Conservation (phyloP, 2,888 invertebrate genomes). For the Drosophila eohydei region DNA sequence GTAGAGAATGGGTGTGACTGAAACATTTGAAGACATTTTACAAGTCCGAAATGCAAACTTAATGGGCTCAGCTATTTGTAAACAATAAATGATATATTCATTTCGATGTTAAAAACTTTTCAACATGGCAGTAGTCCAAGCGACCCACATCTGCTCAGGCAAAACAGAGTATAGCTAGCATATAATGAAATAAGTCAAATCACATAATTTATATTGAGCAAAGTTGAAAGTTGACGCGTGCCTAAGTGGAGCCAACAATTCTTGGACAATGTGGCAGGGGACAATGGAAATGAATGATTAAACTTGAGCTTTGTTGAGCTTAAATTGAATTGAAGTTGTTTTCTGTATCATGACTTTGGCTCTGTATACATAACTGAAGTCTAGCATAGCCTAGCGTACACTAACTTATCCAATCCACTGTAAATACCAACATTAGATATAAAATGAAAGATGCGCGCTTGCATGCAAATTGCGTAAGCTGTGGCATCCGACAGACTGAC, state of each 20-base stretch:
- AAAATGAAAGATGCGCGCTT: slow-evolving; percentile 7
- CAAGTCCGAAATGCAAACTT: slow-evolving; percentile 2
- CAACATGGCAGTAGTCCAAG: neutral
- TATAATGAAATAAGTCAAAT: slow-evolving; percentile 72
- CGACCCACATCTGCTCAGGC: neutral
- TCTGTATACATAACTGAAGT: no score
- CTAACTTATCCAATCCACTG: neutral
- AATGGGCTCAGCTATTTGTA: slow-evolving; percentile 1
- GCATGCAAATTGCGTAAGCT: slow-evolving; percentile 21
- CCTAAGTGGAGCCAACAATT: slow-evolving; percentile 53
- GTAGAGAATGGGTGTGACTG: neutral
- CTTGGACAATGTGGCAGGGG: neutral
- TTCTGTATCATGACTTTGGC: neutral
- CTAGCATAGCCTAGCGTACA: neutral
- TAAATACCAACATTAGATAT: slow-evolving; percentile 15
- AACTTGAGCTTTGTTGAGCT: neutral
- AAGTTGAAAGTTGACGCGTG: slow-evolving; percentile 72
- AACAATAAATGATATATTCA: slow-evolving; percentile 2
- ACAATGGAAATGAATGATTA: neutral
- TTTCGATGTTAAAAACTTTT: neutral
- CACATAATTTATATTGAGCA: slow-evolving; percentile 73
- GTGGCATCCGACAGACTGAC: slow-evolving; percentile 37
- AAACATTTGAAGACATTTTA: neutral
- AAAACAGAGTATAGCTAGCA: slow-evolving; percentile 16
- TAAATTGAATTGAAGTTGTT: slow-evolving; percentile 9